Percentiles rank a stretch among this genome's conserved stretches.
Evolutionary conservation across 2,888 invertebrate genomes (phyloP).

Genomic region (Cacoxenus indagator): DNA sequence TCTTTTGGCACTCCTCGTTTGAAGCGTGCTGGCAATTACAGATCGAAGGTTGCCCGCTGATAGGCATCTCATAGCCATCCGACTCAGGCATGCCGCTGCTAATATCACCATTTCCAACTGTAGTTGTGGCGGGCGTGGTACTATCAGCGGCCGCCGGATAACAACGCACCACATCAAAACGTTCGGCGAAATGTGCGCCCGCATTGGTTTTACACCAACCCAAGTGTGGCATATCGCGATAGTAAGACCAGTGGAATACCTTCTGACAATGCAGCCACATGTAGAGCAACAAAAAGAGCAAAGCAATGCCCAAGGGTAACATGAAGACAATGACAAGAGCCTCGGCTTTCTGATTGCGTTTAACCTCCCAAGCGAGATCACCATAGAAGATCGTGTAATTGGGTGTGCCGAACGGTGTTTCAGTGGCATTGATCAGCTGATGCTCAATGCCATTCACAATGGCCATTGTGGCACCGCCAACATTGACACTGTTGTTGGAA

Average conservation of each 20-base stretch:
- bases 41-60: slow-evolving; percentile 54
- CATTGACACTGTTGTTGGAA: neutral
- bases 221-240: slow-evolving; percentile 47
- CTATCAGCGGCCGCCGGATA: slow-evolving; percentile 40
- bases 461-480: neutral
- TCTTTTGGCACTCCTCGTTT: slow-evolving; percentile 39
- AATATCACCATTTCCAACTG: slow-evolving; percentile 29
- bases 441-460: neutral
- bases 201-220: slow-evolving; percentile 33
- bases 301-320: slow-evolving; percentile 66
- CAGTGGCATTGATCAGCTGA: slow-evolving; percentile 19
- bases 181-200: slow-evolving; percentile 49
- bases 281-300: slow-evolving; percentile 65
- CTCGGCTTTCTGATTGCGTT: slow-evolving; percentile 64
- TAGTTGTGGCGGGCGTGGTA: slow-evolving; percentile 19
- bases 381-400: slow-evolving; percentile 60
- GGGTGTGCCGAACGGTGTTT: slow-evolving; percentile 47
- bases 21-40: slow-evolving; percentile 55
- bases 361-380: slow-evolving; percentile 54
- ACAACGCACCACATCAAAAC: slow-evolving; percentile 65
- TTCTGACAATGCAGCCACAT: slow-evolving; percentile 68
- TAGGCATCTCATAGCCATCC: slow-evolving; percentile 64
- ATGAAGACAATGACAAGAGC: slow-evolving; percentile 67
- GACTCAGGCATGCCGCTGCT: slow-evolving; percentile 37
- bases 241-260: slow-evolving; percentile 66